These are phyloP conservation scores for Blastomussa wellsi DNA, from an alignment of 92 coral and sea anemone species.

Conservation along the genomic window DNA sequence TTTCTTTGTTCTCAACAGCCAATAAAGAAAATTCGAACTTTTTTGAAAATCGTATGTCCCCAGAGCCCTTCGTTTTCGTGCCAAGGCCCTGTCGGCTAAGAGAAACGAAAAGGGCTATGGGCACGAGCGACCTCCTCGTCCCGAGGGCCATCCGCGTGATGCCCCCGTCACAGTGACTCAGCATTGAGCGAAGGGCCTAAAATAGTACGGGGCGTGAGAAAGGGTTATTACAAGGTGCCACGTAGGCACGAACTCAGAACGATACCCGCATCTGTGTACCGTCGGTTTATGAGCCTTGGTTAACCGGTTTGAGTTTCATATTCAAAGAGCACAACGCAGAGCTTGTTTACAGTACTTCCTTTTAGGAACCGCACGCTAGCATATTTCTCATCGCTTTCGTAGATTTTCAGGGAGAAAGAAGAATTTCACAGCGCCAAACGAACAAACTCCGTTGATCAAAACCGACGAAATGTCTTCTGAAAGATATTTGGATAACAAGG, in stretches of 20 bases:
- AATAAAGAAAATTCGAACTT: too few species aligned
- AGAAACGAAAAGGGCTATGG: too few species aligned
- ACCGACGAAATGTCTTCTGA: conserved; percentile 21
- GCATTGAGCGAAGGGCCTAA: conserved; percentile 28
- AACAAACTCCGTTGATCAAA: conserved; percentile 14
- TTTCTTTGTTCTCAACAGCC: too few species aligned
- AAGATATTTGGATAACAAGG: conserved; percentile 32
- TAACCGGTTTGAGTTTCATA: not conserved
- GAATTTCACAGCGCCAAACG: conserved; percentile 14
- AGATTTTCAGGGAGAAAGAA: not conserved
- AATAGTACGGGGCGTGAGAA: conserved; percentile 40
- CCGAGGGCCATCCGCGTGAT: too few species aligned
- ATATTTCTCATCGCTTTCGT: not conserved
- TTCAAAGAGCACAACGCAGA: too few species aligned
- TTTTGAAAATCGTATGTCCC: too few species aligned
- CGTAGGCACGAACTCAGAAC: conserved; percentile 22
- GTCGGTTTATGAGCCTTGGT: conserved; percentile 26
- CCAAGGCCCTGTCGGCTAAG: too few species aligned
- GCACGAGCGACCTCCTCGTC: too few species aligned
- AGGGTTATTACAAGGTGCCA: conserved; percentile 3
- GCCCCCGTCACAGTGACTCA: conserved; percentile 37
- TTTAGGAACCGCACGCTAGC: not conserved
- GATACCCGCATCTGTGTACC: not conserved
- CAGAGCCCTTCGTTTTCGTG: too few species aligned
- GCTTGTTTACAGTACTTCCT: not conserved